A percentile compares a stretch with the other conserved stretches of the same genome.
Evolutionary conservation across 1,140 invertebrate genomes (phyloP).

Genomic region (Neomicropteryx cornuta): DNA sequence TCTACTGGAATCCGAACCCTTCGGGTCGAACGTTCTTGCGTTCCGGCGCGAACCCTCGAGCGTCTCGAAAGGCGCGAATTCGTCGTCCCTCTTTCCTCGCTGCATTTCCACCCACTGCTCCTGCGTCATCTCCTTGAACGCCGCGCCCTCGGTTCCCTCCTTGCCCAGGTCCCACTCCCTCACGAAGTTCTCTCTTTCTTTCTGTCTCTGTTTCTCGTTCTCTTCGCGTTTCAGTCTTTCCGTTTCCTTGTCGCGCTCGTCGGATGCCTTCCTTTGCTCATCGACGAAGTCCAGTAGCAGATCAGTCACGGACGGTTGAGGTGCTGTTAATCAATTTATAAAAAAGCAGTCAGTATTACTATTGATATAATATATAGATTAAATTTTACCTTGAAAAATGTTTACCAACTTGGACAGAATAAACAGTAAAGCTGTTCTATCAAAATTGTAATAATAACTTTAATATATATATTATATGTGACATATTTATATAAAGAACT

Average conservation of each 20-base stretch:
- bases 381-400: not conserved
- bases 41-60: not conserved
- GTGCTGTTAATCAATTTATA: constrained; percentile 26
- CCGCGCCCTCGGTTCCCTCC: constrained; percentile 34
- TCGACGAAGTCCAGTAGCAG: constrained; percentile 37
- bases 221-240: constrained; percentile 30
- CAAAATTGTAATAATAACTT: too few relatives aligned
- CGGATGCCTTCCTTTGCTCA: constrained; percentile 33
- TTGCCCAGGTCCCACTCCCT: constrained; percentile 62
- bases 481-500: too few relatives aligned
- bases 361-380: constrained; percentile 2
- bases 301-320: constrained; percentile 31
- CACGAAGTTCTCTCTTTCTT: constrained; percentile 41
- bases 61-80: constrained; percentile 50
- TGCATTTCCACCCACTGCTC: constrained; percentile 71
- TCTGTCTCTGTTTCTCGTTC: constrained; percentile 33
- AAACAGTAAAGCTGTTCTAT: constrained; percentile 5
- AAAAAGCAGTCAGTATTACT: constrained; percentile 1
- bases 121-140: constrained; percentile 55
- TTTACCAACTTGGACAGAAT: not conserved
- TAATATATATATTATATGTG: too few relatives aligned
- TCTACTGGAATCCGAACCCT: constrained; percentile 17
- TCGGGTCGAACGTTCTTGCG: constrained; percentile 21
- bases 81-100: constrained; percentile 48
- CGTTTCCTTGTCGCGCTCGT: constrained; percentile 32